These are phyloP conservation scores for Remorina albescens DNA, from an alignment of 2,797 vertebrate species.

Conservation along the genomic window DNA sequence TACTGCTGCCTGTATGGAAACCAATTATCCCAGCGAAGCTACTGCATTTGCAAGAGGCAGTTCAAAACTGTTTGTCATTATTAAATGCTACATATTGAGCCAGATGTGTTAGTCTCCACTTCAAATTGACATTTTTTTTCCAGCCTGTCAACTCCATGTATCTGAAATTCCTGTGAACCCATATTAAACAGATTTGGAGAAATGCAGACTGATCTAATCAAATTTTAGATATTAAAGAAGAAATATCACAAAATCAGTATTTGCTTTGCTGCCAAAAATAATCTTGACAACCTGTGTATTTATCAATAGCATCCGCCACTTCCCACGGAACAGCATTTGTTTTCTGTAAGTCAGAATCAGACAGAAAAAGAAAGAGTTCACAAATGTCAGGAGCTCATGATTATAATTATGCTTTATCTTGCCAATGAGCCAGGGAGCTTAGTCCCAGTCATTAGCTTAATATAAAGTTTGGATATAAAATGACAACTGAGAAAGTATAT, in stretches of 20 bases:
- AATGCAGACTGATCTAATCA: neutral
- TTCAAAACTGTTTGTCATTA: constrained; percentile 3
- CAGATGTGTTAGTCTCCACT: neutral
- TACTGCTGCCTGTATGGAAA: neutral
- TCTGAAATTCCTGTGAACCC: neutral
- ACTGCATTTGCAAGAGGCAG: neutral
- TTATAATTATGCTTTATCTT: constrained; percentile 16
- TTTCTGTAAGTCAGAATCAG: constrained; percentile 30
- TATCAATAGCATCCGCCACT: constrained; percentile 11
- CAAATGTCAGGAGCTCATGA: constrained; percentile 25
- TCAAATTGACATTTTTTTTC: neutral
- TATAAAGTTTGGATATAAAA: no score
- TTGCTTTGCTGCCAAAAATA: constrained; percentile 15
- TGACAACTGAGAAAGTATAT: no score
- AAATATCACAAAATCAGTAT: constrained; percentile 11
- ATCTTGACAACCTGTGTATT: constrained; percentile 18
- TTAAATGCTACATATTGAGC: neutral
- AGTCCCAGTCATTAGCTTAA: neutral
- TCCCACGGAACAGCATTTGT: constrained; percentile 19
- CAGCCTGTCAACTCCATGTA: neutral
- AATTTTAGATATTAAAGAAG: constrained; percentile 8
- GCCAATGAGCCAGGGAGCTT: neutral
- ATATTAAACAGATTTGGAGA: constrained; percentile 6
- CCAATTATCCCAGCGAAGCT: neutral
- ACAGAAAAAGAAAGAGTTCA: constrained; percentile 22